These are phyloP conservation scores for Patella pellucida DNA, from an alignment of 2,888 invertebrate species.

Conservation along the genomic window DNA sequence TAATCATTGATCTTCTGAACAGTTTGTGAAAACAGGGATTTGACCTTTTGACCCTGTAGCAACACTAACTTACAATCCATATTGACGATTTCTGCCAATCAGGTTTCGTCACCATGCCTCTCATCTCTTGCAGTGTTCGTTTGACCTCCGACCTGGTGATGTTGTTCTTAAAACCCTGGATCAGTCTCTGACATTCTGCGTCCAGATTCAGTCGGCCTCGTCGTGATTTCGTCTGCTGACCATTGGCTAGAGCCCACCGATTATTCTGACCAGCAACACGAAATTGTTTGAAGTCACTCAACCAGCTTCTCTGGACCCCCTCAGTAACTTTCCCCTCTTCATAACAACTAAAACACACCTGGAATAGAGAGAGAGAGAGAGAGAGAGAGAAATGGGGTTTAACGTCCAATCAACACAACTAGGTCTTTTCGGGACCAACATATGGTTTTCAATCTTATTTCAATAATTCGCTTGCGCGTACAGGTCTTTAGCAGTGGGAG, in stretches of 20 bases:
- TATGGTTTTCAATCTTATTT: no score
- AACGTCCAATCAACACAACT: no score
- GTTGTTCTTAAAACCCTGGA: constrained; percentile 47
- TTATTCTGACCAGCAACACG: constrained; percentile 21
- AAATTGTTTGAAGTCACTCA: constrained; percentile 35
- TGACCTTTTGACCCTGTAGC: no score
- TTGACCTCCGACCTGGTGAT: constrained; percentile 51
- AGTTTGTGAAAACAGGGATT: no score
- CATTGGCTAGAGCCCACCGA: constrained; percentile 11
- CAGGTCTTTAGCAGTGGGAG: no score
- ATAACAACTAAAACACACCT: constrained; percentile 59
- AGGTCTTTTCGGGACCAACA: no score
- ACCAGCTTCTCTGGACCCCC: constrained; percentile 34
- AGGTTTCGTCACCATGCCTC: constrained; percentile 49
- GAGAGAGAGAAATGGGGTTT: no score
- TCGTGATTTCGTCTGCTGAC: constrained; percentile 14
- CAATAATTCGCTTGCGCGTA: no score
- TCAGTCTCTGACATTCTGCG: constrained; percentile 44
- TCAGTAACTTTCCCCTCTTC: constrained; percentile 44
- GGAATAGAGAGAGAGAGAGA: no score
- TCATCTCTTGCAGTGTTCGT: constrained; percentile 53
- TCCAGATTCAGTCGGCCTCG: constrained; percentile 40
- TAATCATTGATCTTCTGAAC: no score
- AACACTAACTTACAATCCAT: constrained; percentile 46
- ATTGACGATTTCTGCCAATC: constrained; percentile 59